Conservation (phyloP, 1,140 invertebrate genomes). For the Arctopsyche grandis region DNA sequence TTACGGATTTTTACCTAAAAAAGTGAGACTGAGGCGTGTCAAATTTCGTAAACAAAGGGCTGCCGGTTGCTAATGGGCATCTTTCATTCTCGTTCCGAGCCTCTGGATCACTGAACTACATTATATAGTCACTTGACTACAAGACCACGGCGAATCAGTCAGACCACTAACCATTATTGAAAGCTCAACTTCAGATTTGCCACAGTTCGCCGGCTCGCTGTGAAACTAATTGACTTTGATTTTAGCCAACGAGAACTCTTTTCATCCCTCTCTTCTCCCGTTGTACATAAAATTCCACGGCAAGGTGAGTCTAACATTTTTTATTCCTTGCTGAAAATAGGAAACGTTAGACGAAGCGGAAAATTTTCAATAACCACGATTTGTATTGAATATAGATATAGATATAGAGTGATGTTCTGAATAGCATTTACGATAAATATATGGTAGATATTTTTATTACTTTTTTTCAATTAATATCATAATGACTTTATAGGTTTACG, state of each 20-base stretch:
- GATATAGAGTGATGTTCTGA: too few relatives aligned
- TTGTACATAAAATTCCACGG: too few relatives aligned
- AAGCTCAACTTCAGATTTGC: neutral
- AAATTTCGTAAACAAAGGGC: conserved; percentile 17
- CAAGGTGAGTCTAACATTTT: too few relatives aligned
- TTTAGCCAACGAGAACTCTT: neutral
- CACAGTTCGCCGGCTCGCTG: neutral
- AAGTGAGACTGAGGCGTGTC: neutral
- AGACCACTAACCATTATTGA: neutral
- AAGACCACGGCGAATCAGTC: neutral
- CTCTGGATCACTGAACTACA: too few relatives aligned
- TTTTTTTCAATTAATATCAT: too few relatives aligned
- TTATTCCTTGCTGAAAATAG: too few relatives aligned
- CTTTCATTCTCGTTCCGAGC: neutral
- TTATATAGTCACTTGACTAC: too few relatives aligned
- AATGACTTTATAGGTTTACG: too few relatives aligned
- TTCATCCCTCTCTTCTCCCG: neutral
- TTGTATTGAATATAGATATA: neutral
- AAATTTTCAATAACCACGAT: neutral
- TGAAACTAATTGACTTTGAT: conserved; percentile 14
- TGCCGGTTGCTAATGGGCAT: neutral
- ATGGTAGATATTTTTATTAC: too few relatives aligned
- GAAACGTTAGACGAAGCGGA: neutral
- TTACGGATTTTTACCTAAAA: neutral
- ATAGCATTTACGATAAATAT: too few relatives aligned